Evolutionary conservation across 2,113 vertebrate species (phyloP).

Genomic region (Myiopsitta monachus): DNA sequence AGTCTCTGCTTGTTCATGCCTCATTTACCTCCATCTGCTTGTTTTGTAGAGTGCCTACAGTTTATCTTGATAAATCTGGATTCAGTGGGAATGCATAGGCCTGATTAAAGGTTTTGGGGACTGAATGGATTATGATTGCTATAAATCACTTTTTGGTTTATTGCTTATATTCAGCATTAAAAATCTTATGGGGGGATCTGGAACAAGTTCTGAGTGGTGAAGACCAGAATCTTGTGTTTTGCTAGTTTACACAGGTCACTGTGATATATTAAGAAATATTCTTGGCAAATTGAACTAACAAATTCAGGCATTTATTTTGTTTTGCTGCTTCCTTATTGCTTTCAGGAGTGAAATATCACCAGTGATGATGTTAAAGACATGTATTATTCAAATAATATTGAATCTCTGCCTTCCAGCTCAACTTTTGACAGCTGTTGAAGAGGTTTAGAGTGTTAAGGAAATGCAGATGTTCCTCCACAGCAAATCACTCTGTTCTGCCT

Average conservation of each 20-base stretch:
- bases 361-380: not conserved
- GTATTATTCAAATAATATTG: not conserved
- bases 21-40: not conserved
- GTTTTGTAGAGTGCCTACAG: not conserved
- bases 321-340: conserved; percentile 1
- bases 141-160: not conserved
- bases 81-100: not conserved
- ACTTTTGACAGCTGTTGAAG: not conserved
- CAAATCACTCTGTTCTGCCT: not conserved
- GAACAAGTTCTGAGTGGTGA: not conserved
- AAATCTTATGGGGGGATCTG: not conserved
- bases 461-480: not conserved
- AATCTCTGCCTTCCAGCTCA: conserved; percentile 4
- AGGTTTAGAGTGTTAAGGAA: conserved; percentile 11
- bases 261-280: not conserved
- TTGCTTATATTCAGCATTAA: not conserved
- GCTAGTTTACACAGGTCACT: not conserved
- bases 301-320: not conserved
- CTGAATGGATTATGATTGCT: not conserved
- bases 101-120: not conserved
- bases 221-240: not conserved
- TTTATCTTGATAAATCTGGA: not conserved
- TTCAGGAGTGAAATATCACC: conserved; percentile 9
- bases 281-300: not conserved
- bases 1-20: not conserved